These are phyloP conservation scores for Arctia plantaginis DNA, from an alignment of 2,888 invertebrate genomes.

Conservation along the genomic window DNA sequence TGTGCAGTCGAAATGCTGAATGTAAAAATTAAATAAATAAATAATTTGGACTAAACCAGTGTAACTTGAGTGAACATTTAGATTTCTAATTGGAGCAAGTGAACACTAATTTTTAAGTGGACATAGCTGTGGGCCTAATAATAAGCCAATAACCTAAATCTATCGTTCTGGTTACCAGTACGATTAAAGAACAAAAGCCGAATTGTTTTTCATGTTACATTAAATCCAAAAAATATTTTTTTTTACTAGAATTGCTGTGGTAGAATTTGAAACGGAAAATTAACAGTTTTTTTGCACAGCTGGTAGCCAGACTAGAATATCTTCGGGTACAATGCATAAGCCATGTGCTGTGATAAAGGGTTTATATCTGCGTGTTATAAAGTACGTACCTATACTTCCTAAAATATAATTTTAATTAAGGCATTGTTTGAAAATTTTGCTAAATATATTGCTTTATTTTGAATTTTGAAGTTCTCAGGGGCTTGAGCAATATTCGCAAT, in stretches of 20 bases:
- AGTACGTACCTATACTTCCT: neutral
- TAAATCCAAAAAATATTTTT: neutral
- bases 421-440: neutral
- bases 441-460: conserved; percentile 13
- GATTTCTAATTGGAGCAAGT: no score
- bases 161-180: no score
- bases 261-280: neutral
- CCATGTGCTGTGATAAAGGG: neutral
- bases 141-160: no score
- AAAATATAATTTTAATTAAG: neutral
- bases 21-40: no score
- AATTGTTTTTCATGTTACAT: neutral
- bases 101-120: no score
- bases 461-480: neutral
- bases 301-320: neutral
- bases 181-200: no score
- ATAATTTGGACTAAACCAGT: no score
- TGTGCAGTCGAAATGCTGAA: no score
- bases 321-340: neutral
- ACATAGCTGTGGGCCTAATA: no score
- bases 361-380: neutral
- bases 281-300: neutral
- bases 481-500: conserved; percentile 21
- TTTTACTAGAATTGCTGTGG: neutral
- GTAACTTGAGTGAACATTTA: no score